phyloP scores from a whole-genome alignment of 1,140 invertebrate genomes.

The Augochlora pura region DNA sequence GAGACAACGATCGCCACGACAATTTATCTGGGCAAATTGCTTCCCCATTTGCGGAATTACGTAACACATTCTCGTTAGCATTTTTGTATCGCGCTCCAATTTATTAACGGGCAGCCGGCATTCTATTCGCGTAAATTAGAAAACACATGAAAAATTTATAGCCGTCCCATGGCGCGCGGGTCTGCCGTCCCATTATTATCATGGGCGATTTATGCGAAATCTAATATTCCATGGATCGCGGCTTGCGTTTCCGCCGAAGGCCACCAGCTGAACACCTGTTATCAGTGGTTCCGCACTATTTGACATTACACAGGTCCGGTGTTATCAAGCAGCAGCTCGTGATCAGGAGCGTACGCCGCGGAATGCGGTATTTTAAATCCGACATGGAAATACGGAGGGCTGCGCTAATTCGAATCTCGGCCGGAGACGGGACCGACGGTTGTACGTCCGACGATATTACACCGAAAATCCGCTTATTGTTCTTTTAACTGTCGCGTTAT shows the following conservation, averaged over 20 bases:
- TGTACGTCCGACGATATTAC: not conserved
- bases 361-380: slow-evolving; percentile 48
- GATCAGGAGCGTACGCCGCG: slow-evolving; percentile 38
- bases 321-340: slow-evolving; percentile 51
- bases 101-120: not conserved
- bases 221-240: slow-evolving; percentile 45
- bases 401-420: slow-evolving; percentile 21
- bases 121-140: not conserved
- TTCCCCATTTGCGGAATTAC: not conserved
- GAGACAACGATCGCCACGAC: too few species aligned
- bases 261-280: slow-evolving; percentile 54
- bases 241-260: slow-evolving; percentile 49
- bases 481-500: not conserved
- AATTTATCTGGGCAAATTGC: too few species aligned
- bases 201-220: slow-evolving; percentile 39
- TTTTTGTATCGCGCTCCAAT: not conserved
- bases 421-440: not conserved
- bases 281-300: slow-evolving; percentile 51
- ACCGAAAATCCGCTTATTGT: not conserved
- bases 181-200: slow-evolving; percentile 5
- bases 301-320: slow-evolving; percentile 46
- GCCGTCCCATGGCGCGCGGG: not conserved
- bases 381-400: slow-evolving; percentile 17
- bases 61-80: not conserved
- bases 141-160: slow-evolving; percentile 28